Percentiles rank a stretch among this genome's conserved stretches.
phyloP scores from a whole-genome alignment of 1,140 invertebrate species.

The Rhizoglyphus robini region DNA sequence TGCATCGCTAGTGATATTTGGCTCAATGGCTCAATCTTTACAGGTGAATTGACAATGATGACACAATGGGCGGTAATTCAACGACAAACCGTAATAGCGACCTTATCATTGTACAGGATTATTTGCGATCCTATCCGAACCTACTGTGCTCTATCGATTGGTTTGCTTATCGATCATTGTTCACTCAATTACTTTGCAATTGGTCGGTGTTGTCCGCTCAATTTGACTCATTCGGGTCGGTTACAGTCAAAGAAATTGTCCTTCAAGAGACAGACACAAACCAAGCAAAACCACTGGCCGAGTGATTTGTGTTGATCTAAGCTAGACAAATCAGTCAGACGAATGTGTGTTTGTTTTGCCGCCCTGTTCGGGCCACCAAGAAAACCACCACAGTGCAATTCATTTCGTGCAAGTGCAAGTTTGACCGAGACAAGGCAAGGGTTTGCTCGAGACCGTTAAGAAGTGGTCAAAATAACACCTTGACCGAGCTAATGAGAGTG shows the following conservation, averaged over 20 bases:
- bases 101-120: too few relatives aligned
- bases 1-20: too few relatives aligned
- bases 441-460: conserved; percentile 3
- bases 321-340: too few relatives aligned
- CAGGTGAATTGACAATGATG: not conserved
- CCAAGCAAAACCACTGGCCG: too few relatives aligned
- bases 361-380: not conserved
- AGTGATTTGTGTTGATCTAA: not conserved
- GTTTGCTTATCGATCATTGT: not conserved
- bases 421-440: not conserved
- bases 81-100: too few relatives aligned
- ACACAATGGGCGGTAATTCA: not conserved
- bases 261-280: too few relatives aligned
- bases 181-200: not conserved
- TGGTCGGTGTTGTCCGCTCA: not conserved
- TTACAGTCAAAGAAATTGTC: not conserved
- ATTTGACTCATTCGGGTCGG: not conserved
- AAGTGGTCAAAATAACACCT: not conserved
- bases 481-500: conserved; percentile 1
- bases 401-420: not conserved
- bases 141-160: not conserved
- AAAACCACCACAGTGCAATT: not conserved
- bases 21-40: too few relatives aligned
- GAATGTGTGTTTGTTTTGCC: not conserved
- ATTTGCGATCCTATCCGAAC: too few relatives aligned